Evolutionary conservation across 2,113 vertebrate genomes (phyloP).

Genomic region (Lophius piscatorius): DNA sequence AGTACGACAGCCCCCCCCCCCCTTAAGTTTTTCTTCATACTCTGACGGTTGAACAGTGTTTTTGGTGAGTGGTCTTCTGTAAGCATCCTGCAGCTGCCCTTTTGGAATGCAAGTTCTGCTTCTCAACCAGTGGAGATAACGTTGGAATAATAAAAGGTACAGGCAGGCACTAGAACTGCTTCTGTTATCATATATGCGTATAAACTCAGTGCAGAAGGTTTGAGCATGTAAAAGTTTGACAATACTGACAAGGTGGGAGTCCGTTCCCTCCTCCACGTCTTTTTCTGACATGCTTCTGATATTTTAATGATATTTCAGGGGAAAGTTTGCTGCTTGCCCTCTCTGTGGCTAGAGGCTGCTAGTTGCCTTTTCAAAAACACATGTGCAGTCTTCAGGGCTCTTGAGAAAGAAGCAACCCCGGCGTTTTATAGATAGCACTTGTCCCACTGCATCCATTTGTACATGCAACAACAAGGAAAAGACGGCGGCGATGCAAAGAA

Average conservation of each 20-base stretch:
- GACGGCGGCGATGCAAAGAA: constrained; percentile 27
- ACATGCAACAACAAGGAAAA: constrained; percentile 12
- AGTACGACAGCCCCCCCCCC: not conserved
- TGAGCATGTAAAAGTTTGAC: constrained; percentile 13
- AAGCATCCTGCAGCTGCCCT: not conserved
- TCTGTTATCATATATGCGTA: constrained; percentile 11
- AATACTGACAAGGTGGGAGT: not conserved
- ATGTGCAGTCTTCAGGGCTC: constrained; percentile 38
- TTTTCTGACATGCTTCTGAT: not conserved
- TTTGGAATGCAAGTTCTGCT: constrained; percentile 11
- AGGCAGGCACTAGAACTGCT: constrained; percentile 13
- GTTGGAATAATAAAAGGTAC: constrained; percentile 24
- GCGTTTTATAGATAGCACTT: constrained; percentile 8
- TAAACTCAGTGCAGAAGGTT: not conserved
- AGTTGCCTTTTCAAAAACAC: constrained; percentile 71
- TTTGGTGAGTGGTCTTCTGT: constrained; percentile 22
- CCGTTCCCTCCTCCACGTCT: not conserved
- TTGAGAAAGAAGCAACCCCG: constrained; percentile 57
- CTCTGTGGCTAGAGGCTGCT: constrained; percentile 54
- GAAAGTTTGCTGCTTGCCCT: constrained; percentile 62
- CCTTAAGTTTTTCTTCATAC: constrained; percentile 25
- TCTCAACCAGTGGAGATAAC: constrained; percentile 20
- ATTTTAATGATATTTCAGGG: constrained; percentile 37
- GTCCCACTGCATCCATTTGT: constrained; percentile 22
- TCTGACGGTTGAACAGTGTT: constrained; percentile 18